Conservation (phyloP, 1,140 invertebrate genomes). For the Hyles vespertilio region DNA sequence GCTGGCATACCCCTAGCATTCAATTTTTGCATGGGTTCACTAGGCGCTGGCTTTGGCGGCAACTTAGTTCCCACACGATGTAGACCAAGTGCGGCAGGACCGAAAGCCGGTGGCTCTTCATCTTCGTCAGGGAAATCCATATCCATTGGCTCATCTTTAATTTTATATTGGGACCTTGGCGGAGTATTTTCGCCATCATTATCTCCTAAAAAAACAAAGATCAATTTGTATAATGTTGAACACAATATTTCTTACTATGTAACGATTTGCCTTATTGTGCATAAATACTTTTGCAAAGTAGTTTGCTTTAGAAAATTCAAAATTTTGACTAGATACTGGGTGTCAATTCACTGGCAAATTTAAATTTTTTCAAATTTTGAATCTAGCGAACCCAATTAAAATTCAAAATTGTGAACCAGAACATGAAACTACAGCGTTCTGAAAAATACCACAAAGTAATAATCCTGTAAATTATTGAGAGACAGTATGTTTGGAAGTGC, state of each 20-base stretch:
- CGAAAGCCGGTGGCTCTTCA: constrained; percentile 81
- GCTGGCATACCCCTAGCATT: constrained; percentile 93
- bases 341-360: constrained; percentile 64
- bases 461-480: not conserved
- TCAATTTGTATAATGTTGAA: constrained; percentile 13
- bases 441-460: constrained; percentile 2
- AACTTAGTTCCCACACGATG: constrained; percentile 86
- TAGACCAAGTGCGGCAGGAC: constrained; percentile 84
- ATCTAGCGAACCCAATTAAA: constrained; percentile 34
- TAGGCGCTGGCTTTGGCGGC: constrained; percentile 81
- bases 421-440: not conserved
- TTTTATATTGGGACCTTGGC: constrained; percentile 56
- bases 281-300: constrained; percentile 6
- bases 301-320: constrained; percentile 21
- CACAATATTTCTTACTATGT: not conserved
- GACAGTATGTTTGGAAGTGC: not conserved
- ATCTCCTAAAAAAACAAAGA: constrained; percentile 50
- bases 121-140: constrained; percentile 80
- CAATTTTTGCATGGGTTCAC: constrained; percentile 83
- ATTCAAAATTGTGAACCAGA: constrained; percentile 5
- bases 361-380: constrained; percentile 76
- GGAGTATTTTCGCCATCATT: constrained; percentile 45
- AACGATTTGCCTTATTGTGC: not conserved
- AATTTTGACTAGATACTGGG: constrained; percentile 32
- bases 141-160: constrained; percentile 80